phyloP scores from a whole-genome alignment of 2,888 invertebrate species.

The Meteorus colon region DNA sequence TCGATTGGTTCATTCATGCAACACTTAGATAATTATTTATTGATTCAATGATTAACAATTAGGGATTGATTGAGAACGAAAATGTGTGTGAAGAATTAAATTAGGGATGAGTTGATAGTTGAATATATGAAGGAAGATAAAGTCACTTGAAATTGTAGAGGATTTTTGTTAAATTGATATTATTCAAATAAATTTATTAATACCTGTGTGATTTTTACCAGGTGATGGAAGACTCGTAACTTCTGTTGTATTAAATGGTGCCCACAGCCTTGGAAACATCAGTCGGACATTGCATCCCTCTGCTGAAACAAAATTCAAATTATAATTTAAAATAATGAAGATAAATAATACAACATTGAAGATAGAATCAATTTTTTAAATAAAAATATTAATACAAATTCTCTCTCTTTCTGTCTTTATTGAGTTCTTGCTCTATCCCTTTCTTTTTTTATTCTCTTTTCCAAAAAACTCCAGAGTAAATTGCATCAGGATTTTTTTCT shows the following conservation, averaged over 20 bases:
- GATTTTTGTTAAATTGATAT: background rate
- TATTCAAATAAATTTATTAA: slow-evolving; percentile 38
- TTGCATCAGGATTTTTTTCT: slow-evolving; percentile 31
- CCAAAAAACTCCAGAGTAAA: slow-evolving; percentile 12
- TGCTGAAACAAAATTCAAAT: slow-evolving; percentile 53
- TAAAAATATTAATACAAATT: background rate
- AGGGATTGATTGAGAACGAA: no score
- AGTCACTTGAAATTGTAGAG: no score
- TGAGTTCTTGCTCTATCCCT: background rate
- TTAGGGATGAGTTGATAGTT: no score
- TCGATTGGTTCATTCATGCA: no score
- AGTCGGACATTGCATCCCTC: slow-evolving; percentile 70
- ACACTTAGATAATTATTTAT: no score
- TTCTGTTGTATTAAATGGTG: slow-evolving; percentile 67
- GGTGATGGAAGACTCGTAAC: slow-evolving; percentile 66
- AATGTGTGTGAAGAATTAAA: no score
- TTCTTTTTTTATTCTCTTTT: slow-evolving; percentile 14
- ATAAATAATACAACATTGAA: background rate
- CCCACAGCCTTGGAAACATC: slow-evolving; percentile 71
- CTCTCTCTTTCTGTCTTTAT: background rate
- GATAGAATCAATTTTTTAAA: background rate
- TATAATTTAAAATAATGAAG: slow-evolving; percentile 48
- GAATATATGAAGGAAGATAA: no score
- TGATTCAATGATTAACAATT: no score
- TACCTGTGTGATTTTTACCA: slow-evolving; percentile 69